These are phyloP conservation scores for Apeltes quadracus DNA, from an alignment of 2,113 vertebrate genomes.

Conservation along the genomic window DNA sequence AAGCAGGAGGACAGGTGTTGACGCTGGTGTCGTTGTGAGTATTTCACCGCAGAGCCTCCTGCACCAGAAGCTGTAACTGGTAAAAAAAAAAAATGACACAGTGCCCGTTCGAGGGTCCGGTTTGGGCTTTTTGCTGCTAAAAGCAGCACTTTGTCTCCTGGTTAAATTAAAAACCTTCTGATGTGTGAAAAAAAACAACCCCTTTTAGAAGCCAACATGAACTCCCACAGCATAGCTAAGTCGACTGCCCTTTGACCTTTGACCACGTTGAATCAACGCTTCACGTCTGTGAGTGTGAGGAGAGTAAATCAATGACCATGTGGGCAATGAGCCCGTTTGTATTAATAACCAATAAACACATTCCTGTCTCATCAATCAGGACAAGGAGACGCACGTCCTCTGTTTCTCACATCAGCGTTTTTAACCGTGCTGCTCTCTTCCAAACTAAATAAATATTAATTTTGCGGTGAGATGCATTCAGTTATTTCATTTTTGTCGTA, in stretches of 20 bases:
- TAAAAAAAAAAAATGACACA: background rate
- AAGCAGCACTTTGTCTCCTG: background rate
- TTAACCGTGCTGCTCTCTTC: background rate
- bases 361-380: background rate
- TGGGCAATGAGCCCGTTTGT: background rate
- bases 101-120: background rate
- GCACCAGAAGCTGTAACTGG: background rate
- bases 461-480: background rate
- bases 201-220: background rate
- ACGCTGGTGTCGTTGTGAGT: background rate
- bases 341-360: background rate
- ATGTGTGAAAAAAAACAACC: background rate
- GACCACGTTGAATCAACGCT: background rate
- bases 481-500: background rate
- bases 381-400: background rate
- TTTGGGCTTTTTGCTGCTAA: background rate
- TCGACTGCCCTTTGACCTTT: background rate
- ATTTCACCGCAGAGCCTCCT: background rate
- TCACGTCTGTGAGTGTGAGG: background rate
- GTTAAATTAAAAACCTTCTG: conserved; percentile 3
- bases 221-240: background rate
- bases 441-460: background rate
- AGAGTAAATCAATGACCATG: background rate
- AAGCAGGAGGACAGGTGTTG: background rate
- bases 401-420: background rate